phyloP scores from a whole-genome alignment of 2,888 invertebrate genomes.

The Catonia carolina region DNA sequence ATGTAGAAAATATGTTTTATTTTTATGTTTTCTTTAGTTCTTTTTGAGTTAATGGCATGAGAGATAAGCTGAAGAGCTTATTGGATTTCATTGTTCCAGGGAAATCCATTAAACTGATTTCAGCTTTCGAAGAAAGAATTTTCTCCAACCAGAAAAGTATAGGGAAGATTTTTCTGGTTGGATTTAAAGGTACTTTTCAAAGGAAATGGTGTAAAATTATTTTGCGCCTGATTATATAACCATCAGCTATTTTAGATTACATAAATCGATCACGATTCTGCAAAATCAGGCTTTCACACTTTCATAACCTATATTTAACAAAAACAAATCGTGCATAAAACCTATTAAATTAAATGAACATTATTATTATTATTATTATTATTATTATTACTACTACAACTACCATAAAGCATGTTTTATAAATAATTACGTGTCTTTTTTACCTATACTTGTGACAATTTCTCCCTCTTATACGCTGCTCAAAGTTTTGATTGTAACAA shows the following conservation, averaged over 20 bases:
- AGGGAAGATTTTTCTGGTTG: conserved; percentile 34
- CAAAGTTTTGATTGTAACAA: conserved; percentile 21
- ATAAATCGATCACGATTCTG: no score
- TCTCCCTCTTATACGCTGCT: conserved; percentile 21
- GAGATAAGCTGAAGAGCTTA: no score
- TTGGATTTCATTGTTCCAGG: no score
- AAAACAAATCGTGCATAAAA: conserved; percentile 10
- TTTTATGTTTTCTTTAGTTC: no score
- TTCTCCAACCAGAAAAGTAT: conserved; percentile 31
- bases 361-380: conserved; percentile 12
- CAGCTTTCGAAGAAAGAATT: neutral
- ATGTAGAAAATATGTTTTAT: no score
- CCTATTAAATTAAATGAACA: conserved; percentile 16
- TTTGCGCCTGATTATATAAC: neutral
- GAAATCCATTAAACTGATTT: no score
- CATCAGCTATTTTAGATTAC: no score
- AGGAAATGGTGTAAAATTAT: neutral
- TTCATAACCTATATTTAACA: conserved; percentile 4
- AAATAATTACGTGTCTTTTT: neutral
- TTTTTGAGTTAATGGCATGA: no score
- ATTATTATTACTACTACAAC: conserved; percentile 10
- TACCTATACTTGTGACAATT: no score
- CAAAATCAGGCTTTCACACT: no score
- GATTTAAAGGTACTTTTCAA: conserved; percentile 17
- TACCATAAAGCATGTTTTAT: neutral